Evolutionary conservation across 2,113 vertebrate genomes (phyloP), one percentile per base, ranked within the genome.

Genomic region (Melanerpes aurifrons): DNA sequence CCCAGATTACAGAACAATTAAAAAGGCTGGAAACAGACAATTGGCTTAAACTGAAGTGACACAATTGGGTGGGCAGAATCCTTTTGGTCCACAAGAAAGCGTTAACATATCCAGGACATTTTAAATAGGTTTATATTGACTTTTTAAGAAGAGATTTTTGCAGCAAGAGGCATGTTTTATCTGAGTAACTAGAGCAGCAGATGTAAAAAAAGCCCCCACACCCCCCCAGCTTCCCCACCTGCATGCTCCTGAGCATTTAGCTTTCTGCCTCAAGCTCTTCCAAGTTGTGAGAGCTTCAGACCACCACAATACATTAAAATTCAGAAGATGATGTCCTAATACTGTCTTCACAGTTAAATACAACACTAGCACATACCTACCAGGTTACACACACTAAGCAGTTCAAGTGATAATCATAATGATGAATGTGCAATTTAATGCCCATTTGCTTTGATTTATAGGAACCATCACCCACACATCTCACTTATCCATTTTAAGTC

Each of bases 1-100:
- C 12, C 24, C 0, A 82, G 37, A 84, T 17, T 37, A 74, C 56
- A 62, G 40, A 70, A 77, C 26, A 94, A 85, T 21, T 54, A 24
- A 79, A 84, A 45, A 95, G 16, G 16, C 6, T 74, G 29, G 35
- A 94, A 87, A 72, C 9, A 66, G 63, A 84, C 69, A 91, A 87
- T 3, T 47, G 56, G 29, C 26, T 94, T 80, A 80, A 92, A 2
- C 14, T 57, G 5, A 53, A 71, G 43, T 68, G 61, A 68, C 43
- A 68, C 54, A 68, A 40, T 7, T 57, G 10, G 11, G 31, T 25
- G 45, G 62, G 31, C 54, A 76, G 40, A 94, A 67, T 53, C 3
- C 15, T 4, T 35, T 64, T 63, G 50, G 47, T 57, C 24, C 7
- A 12, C 20, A 88, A 50, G 50, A 73, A 77, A 70, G 7, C 18